Base-by-base conservation (phyloP, 1,140 invertebrate genomes). In the Ganaspis sp. region DNA sequence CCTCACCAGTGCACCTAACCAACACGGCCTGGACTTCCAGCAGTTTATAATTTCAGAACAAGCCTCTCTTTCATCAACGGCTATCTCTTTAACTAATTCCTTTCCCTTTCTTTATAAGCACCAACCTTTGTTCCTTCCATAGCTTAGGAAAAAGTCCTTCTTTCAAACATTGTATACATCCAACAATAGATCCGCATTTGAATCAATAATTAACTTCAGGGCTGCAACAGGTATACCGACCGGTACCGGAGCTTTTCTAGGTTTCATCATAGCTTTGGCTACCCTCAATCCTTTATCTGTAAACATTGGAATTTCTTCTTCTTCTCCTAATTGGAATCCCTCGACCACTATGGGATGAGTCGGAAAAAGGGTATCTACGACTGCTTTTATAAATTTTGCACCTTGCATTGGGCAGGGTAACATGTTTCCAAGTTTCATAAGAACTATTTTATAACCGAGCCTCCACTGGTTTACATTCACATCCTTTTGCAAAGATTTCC, bases 221-320 rank as follows among this genome's bases (percentile, higher is more conserved):
- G 77, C 76, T 11, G 80, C 82, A 0, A 78, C 40, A n/a, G 78
- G 76, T 9, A 85, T 76, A 1, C 77, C 64, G 45, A 83, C 83
- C 0, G 74, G 79, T 9, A 83, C 82, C 15, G 85, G 83, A 0
- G 81, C 77, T 42, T 85, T 85, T 9, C n/a, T 23, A 21, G 29
- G 29, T 21, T 69, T 42, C 21, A 74, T 23, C 11, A 21, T 23
- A 3, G 17, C 8, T 23, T 9, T 8, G 0, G 49, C 49, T 21
- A 5, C 9, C 2, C 11, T 21, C 17, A 23, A 21, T 6, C 12
- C 53, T 23, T 0, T 21, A 11, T n/a, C 42, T 15, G 42, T 45
- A 15, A 45, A 45, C 4, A 4, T n/a, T 45, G 42, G 42, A 4
- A 45, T 4, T 1, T 45, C 42, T 15, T 45, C 42, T 45, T 15